Percentiles rank a stretch among this genome's conserved stretches.
Evolutionary conservation across 2,888 invertebrate genomes (phyloP).

Genomic region (Drosophila paracracens): DNA sequence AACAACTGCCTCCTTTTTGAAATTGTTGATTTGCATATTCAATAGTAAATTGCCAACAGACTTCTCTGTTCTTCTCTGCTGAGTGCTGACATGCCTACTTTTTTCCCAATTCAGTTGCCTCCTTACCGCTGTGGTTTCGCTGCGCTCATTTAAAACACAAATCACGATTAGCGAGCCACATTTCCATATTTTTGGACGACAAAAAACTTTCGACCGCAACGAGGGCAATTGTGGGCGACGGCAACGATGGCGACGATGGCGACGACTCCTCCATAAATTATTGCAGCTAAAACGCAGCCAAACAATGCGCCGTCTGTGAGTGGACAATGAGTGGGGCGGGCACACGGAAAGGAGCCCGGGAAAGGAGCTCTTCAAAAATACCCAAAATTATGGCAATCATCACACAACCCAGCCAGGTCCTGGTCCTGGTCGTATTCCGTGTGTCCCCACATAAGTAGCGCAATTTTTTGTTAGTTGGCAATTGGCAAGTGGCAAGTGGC

Average conservation of each 20-base stretch:
- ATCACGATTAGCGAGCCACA: constrained; percentile 69
- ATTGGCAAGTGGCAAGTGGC: constrained; percentile 24
- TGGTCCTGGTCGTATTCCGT: neutral
- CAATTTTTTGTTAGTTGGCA: constrained; percentile 43
- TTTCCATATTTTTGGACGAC: constrained; percentile 46
- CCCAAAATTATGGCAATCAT: constrained; percentile 69
- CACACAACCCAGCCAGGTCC: neutral
- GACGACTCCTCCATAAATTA: constrained; percentile 53
- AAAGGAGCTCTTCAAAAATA: constrained; percentile 55
- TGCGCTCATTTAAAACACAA: constrained; percentile 68
- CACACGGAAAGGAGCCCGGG: constrained; percentile 8
- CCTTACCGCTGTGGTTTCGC: neutral
- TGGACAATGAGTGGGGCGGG: constrained; percentile 37
- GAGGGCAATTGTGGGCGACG: constrained; percentile 41
- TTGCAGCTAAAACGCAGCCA: constrained; percentile 53
- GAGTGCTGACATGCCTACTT: constrained; percentile 11
- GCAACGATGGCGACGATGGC: constrained; percentile 41
- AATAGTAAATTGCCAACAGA: neutral
- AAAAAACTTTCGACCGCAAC: constrained; percentile 39
- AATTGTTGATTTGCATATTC: constrained; percentile 1
- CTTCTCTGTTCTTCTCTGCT: neutral
- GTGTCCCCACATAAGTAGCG: constrained; percentile 24
- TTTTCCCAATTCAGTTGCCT: neutral
- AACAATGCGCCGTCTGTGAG: constrained; percentile 50
- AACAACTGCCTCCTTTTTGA: neutral